Conservation (phyloP, 1,140 invertebrate species). For the Sarcophaga bullata region DNA sequence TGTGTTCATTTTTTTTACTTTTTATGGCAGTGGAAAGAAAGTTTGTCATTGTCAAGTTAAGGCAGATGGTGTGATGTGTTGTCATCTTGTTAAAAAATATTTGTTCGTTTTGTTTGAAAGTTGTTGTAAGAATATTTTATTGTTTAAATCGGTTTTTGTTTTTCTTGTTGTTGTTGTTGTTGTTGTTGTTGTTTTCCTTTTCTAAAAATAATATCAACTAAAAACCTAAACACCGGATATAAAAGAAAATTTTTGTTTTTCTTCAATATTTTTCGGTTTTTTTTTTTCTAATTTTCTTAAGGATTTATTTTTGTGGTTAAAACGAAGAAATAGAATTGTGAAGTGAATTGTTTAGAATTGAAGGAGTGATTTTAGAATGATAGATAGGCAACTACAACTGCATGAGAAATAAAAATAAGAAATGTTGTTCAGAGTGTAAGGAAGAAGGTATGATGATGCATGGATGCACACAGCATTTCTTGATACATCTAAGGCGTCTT, state of each 20-base stretch:
- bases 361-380: slow-evolving; percentile 3
- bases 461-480: too few species aligned
- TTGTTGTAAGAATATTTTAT: slow-evolving; percentile 2
- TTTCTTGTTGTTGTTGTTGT: background rate
- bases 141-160: background rate
- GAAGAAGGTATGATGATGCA: too few species aligned
- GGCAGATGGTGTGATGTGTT: slow-evolving; percentile 38
- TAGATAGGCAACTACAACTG: background rate
- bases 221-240: background rate
- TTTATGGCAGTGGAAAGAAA: background rate
- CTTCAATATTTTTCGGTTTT: background rate
- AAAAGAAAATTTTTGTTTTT: background rate
- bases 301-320: slow-evolving; percentile 15
- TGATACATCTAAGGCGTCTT: too few species aligned
- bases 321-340: background rate
- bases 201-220: background rate
- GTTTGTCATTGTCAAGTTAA: slow-evolving; percentile 39
- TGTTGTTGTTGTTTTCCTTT: background rate
- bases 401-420: background rate
- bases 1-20: slow-evolving; percentile 16
- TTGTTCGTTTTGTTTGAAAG: slow-evolving; percentile 16
- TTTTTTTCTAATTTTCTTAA: background rate
- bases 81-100: slow-evolving; percentile 38
- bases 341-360: background rate
- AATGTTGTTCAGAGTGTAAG: too few species aligned